phyloP scores from a whole-genome alignment of 1,140 invertebrate genomes.

The Macrobrachium nipponense region DNA sequence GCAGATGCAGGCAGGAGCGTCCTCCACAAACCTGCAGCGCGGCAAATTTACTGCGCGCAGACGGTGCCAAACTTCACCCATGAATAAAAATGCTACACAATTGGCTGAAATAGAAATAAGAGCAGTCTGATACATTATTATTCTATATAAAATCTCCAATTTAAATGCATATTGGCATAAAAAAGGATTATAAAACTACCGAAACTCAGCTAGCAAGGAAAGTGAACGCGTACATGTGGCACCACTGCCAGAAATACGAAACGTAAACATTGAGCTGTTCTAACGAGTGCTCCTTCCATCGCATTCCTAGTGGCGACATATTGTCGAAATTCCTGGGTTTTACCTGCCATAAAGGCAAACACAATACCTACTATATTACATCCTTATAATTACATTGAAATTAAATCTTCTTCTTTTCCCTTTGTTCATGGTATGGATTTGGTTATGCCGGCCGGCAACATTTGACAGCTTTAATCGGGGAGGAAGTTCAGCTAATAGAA shows the following conservation, averaged over 20 bases:
- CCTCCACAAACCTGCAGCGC: slow-evolving; percentile 23
- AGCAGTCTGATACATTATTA: no score
- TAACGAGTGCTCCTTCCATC: not conserved
- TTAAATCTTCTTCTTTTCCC: no score
- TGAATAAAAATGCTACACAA: not conserved
- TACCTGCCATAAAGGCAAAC: no score
- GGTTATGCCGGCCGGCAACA: slow-evolving; percentile 48
- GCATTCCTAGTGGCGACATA: not conserved
- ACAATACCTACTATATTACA: no score
- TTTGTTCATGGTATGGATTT: not conserved
- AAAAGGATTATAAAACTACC: no score
- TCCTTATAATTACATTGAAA: no score
- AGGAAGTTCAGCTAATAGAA: slow-evolving; percentile 38
- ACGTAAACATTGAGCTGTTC: slow-evolving; percentile 55
- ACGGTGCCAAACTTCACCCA: not conserved
- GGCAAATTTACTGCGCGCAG: slow-evolving; percentile 48
- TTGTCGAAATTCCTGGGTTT: no score
- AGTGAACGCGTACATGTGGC: slow-evolving; percentile 24
- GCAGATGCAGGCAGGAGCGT: slow-evolving; percentile 44
- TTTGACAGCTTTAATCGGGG: slow-evolving; percentile 51
- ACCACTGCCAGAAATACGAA: slow-evolving; percentile 35
- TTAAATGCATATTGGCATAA: no score
- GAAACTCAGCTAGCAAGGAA: no score
- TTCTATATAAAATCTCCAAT: no score
- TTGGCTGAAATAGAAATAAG: no score